Evolutionary conservation across 2,888 invertebrate species (phyloP).

Genomic region (Nemoura dubitans): DNA sequence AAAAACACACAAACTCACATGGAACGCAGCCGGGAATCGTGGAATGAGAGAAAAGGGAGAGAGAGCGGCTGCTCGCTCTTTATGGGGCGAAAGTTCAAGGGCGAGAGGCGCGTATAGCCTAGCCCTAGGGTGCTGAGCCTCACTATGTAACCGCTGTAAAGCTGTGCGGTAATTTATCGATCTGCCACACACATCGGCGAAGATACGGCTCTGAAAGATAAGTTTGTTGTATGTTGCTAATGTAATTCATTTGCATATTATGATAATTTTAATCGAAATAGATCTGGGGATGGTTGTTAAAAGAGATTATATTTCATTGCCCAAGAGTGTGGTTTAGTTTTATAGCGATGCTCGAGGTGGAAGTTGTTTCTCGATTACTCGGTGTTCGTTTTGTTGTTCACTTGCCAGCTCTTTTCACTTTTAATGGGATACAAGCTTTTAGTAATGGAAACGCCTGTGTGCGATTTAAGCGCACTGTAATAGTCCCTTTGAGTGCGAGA

Average conservation of each 20-base stretch:
- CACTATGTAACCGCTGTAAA: neutral
- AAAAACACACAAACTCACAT: neutral
- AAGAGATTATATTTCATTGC: too few relatives aligned
- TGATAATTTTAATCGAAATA: neutral
- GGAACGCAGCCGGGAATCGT: neutral
- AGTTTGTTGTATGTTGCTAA: too few relatives aligned
- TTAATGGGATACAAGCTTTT: neutral
- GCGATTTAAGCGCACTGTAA: neutral
- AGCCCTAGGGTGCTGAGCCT: neutral
- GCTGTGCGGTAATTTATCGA: neutral
- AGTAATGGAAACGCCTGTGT: neutral
- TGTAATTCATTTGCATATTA: neutral
- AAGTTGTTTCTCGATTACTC: neutral
- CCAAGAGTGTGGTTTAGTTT: too few relatives aligned
- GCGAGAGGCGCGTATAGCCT: neutral
- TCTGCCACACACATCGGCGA: neutral
- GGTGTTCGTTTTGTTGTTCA: neutral
- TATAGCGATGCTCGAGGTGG: neutral
- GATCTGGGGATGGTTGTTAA: neutral
- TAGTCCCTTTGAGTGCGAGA: neutral
- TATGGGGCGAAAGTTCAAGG: slow-evolving; percentile 12
- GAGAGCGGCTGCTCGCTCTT: too few relatives aligned
- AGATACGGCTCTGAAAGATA: too few relatives aligned
- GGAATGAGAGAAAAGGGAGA: neutral
- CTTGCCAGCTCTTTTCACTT: neutral